Evolutionary conservation across 2,797 vertebrate genomes (phyloP).

Genomic region (Poecilia picta): DNA sequence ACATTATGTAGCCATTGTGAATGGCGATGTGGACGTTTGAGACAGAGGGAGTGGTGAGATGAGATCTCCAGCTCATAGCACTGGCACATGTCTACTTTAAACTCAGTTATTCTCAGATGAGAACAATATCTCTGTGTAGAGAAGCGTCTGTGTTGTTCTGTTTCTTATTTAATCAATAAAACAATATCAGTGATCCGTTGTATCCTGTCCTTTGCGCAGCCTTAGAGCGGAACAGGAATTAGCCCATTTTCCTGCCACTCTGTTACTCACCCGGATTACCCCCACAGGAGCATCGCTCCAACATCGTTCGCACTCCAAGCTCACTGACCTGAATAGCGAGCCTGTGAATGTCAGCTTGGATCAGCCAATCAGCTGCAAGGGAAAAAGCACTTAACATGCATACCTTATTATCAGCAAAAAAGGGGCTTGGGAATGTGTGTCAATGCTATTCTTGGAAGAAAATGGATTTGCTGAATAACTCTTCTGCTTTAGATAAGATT

Average conservation of each 20-base stretch:
- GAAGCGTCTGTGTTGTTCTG: constrained; percentile 78
- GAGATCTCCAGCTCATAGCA: constrained; percentile 55
- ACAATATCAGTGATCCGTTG: constrained; percentile 52
- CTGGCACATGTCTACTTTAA: constrained; percentile 60
- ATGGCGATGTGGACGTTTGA: constrained; percentile 53
- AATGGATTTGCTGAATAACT: constrained; percentile 42
- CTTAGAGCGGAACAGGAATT: constrained; percentile 6
- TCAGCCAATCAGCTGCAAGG: constrained; percentile 65
- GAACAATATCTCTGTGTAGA: constrained; percentile 74
- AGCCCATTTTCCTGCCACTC: constrained; percentile 1
- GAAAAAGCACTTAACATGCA: constrained; percentile 66
- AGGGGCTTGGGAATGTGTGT: constrained; percentile 65
- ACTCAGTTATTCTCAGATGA: constrained; percentile 70
- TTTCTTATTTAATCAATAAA: constrained; percentile 89
- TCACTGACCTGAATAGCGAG: constrained; percentile 80
- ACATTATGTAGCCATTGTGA: constrained; percentile 50
- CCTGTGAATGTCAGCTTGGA: constrained; percentile 68
- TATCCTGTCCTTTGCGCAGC: constrained; percentile 20
- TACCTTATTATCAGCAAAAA: constrained; percentile 67
- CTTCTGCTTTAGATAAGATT: constrained; percentile 29
- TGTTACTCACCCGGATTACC: constrained; percentile 34
- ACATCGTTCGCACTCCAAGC: constrained; percentile 65
- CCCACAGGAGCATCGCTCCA: constrained; percentile 47
- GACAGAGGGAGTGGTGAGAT: constrained; percentile 55
- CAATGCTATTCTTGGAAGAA: constrained; percentile 68